Evolutionary conservation across 2,113 vertebrate genomes (phyloP).

Genomic region (Panthera tigris): DNA sequence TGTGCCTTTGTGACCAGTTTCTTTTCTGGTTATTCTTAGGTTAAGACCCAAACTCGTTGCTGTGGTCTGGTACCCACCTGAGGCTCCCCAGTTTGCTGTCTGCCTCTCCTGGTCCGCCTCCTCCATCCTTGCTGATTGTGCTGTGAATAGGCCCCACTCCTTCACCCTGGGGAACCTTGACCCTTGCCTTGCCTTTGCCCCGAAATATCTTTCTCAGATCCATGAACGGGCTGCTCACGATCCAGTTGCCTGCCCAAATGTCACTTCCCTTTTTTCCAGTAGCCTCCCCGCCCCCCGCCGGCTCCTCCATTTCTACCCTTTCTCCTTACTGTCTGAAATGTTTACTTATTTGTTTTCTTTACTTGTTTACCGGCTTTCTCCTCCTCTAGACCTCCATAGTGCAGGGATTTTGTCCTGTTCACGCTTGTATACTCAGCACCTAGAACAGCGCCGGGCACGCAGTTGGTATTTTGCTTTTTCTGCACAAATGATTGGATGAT

Average conservation of each 20-base stretch:
- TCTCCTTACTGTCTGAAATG: neutral
- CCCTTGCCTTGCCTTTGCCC: neutral
- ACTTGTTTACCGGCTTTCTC: neutral
- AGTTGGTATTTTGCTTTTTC: neutral
- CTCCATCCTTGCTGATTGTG: neutral
- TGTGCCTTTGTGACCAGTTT: neutral
- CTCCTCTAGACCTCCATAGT: neutral
- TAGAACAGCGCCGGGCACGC: neutral
- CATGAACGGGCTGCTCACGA: neutral
- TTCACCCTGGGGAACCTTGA: neutral
- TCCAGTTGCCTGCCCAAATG: neutral
- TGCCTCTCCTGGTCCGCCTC: neutral
- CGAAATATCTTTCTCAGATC: neutral
- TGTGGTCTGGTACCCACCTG: neutral
- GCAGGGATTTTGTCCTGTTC: neutral
- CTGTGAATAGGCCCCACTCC: neutral
- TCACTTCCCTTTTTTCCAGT: neutral
- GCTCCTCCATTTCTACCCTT: neutral
- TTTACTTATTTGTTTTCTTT: neutral
- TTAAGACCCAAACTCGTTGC: neutral
- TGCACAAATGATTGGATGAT: neutral
- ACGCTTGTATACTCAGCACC: neutral
- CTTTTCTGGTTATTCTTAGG: conserved; percentile 14
- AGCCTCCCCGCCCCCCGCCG: neutral
- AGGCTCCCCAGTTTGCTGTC: neutral